Conservation (phyloP, 2,888 invertebrate genomes). For the Hypomecis punctinalis region DNA sequence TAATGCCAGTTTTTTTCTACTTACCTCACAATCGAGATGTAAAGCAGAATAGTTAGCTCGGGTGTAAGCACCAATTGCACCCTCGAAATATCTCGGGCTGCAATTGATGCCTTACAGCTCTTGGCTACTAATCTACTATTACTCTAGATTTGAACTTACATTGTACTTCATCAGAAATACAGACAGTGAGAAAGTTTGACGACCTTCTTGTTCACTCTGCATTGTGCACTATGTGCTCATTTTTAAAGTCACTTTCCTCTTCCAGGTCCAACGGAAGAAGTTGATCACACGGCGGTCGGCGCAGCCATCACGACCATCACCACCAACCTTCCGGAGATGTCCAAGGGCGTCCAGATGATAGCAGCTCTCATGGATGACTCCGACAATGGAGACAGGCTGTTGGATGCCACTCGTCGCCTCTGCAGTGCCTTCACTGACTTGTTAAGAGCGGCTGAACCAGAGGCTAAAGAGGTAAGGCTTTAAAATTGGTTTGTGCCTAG, state of each 20-base stretch:
- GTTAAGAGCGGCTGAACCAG: conserved; percentile 97
- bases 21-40: too few species aligned
- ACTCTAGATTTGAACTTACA: too few species aligned
- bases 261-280: conserved; percentile 91
- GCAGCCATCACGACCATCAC: conserved; percentile 99
- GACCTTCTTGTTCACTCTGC: too few species aligned
- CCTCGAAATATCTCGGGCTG: too few species aligned
- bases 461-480: conserved; percentile 90
- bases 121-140: too few species aligned
- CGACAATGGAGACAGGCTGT: conserved; percentile 91
- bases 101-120: too few species aligned
- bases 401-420: conserved; percentile 96
- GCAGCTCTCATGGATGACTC: conserved; percentile 97
- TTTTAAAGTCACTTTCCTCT: not conserved
- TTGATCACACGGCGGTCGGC: conserved; percentile 98
- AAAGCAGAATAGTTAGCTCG: too few species aligned
- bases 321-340: conserved; percentile 97
- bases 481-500: too few species aligned
- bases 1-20: too few species aligned
- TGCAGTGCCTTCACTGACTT: conserved; percentile 98
- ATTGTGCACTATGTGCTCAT: not conserved
- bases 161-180: too few species aligned
- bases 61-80: too few species aligned
- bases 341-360: conserved; percentile 96
- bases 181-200: too few species aligned